Evolutionary conservation across 2,113 vertebrate species (phyloP).

Genomic region (Shinisaurus crocodilurus): DNA sequence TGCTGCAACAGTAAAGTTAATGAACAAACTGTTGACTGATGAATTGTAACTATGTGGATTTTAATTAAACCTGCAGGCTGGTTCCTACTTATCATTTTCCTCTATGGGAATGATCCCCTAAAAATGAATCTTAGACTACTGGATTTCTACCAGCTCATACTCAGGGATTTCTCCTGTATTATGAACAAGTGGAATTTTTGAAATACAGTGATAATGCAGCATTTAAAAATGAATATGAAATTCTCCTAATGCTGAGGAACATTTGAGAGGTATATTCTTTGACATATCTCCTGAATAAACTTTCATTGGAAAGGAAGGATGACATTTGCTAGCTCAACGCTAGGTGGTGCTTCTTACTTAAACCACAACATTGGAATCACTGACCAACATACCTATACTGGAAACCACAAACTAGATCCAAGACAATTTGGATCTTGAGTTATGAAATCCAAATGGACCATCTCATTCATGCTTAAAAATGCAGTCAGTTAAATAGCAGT

Average conservation of each 20-base stretch:
- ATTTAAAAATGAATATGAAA: neutral
- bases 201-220: neutral
- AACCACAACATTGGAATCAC: fast-evolving
- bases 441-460: neutral
- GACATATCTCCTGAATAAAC: neutral
- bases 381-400: neutral
- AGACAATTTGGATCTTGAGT: too few relatives aligned
- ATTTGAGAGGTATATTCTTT: neutral
- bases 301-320: neutral
- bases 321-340: slow-evolving; percentile 50
- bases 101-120: neutral
- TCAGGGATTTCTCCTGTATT: neutral
- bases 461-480: neutral
- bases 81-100: neutral
- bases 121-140: neutral
- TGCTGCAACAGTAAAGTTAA: neutral
- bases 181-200: too few relatives aligned
- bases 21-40: neutral
- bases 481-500: neutral
- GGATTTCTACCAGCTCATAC: too few relatives aligned
- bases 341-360: slow-evolving; percentile 60
- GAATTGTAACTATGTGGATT: neutral
- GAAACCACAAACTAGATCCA: neutral
- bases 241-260: neutral
- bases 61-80: neutral